These are phyloP conservation scores for Cantharis rufa DNA, from an alignment of 2,888 invertebrate species.

Conservation along the genomic window DNA sequence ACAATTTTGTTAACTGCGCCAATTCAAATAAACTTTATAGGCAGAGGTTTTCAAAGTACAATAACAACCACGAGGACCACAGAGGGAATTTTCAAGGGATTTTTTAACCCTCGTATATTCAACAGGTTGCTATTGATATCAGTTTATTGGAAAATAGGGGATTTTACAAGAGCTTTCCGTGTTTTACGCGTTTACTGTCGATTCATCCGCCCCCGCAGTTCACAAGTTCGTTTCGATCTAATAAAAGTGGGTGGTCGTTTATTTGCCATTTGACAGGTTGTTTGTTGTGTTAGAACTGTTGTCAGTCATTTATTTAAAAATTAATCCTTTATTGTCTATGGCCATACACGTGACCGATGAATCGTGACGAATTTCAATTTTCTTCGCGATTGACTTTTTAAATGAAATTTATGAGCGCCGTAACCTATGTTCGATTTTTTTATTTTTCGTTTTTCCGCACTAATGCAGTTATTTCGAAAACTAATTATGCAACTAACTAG, in stretches of 20 bases:
- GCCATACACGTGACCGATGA: too few relatives aligned
- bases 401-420: neutral
- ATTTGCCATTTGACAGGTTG: conserved; percentile 30
- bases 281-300: conserved; percentile 30
- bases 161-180: conserved; percentile 53
- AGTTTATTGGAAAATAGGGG: conserved; percentile 58
- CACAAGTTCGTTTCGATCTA: conserved; percentile 32
- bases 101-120: conserved; percentile 45
- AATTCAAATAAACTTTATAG: neutral
- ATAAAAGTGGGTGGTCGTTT: conserved; percentile 30
- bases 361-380: conserved; percentile 43
- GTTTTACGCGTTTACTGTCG: conserved; percentile 47
- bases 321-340: conserved; percentile 45
- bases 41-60: conserved; percentile 20
- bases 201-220: conserved; percentile 36
- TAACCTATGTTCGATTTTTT: neutral
- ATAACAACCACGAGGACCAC: conserved; percentile 30
- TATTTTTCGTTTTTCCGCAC: neutral
- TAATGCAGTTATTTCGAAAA: conserved; percentile 10
- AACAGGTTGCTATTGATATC: conserved; percentile 59
- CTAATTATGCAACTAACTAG: neutral
- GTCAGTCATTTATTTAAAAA: conserved; percentile 44
- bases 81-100: conserved; percentile 38
- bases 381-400: conserved; percentile 19
- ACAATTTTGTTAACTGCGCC: neutral